Evolutionary conservation across 1,140 invertebrate species (phyloP), one percentile per base, ranked within the genome.

Genomic region (Lasioglossum albipes): DNA sequence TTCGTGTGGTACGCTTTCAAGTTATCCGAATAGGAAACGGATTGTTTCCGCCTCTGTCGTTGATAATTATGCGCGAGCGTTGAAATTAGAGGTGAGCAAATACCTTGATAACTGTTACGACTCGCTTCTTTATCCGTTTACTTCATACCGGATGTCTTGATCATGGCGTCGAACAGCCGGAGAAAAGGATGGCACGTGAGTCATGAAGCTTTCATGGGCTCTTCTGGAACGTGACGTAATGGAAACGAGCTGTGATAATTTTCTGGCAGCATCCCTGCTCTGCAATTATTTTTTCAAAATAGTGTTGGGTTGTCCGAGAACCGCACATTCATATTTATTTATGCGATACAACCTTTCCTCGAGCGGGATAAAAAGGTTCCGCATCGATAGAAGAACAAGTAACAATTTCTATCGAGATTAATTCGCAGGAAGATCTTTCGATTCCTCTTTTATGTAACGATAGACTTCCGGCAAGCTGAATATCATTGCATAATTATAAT

Each of bases 131-230:
- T n/a, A 54, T 7, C 42, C 31, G 3, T 42, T 42, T 2, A 13
- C 12, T 42, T 2, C 10, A 18, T 49, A 42, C 74, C n/a, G 49
- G 31, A 65, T 79, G 61, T 72, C 59, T 13, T 65, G 69, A 7
- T 22, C 59, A 22, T 41, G 31, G 52, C 41, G 42, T 18, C 41
- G 16, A 9, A 22, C 9, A 3, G n/a, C 5, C 18, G 36, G 62
- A 72, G 18, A 41, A 73, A 31, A 52, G 59, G 18, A 54, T 18
- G n/a, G n/a, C 7, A 42, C 61, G 36, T 45, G 69, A 79, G 68
- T 79, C 76, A 79, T 20, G 45, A 16, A 6, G 41, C 41, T 72
- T 59, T 54, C 64, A 72, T 78, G 64, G 52, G 42, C 42, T 22
- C 10, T 45, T n/a, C 7, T 36, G 12, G 7, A 5, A 31, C 59